Evolutionary conservation across 2,113 vertebrate species (phyloP).

Genomic region (Petromus typicus): DNA sequence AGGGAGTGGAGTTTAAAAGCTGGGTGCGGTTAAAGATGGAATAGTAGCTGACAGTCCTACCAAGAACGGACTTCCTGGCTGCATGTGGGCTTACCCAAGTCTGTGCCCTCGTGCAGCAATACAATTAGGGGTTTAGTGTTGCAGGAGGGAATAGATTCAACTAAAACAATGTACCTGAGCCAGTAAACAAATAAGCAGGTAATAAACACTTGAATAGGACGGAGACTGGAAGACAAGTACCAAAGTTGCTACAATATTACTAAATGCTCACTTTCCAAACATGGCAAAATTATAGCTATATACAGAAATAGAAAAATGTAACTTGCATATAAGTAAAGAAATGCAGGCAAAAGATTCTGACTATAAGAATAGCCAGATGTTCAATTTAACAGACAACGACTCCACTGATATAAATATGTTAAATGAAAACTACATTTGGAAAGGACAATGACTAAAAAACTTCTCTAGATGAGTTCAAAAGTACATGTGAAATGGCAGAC

Average conservation of each 20-base stretch:
- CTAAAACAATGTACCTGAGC: neutral
- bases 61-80: neutral
- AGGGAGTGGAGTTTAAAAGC: conserved; percentile 24
- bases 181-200: conserved; percentile 46
- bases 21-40: conserved; percentile 16
- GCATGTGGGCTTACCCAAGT: neutral
- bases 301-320: conserved; percentile 19
- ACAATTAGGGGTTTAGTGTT: neutral
- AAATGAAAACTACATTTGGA: conserved; percentile 9
- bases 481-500: neutral
- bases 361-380: neutral
- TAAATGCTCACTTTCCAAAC: conserved; percentile 21
- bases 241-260: neutral
- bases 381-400: conserved; percentile 6
- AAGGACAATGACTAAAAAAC: neutral
- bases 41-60: neutral
- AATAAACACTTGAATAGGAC: neutral
- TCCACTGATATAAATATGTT: neutral
- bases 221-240: neutral
- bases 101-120: neutral
- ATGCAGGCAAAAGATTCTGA: neutral
- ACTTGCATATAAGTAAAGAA: neutral
- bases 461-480: neutral
- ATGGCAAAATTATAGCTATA: neutral
- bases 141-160: neutral